These are phyloP conservation scores for Eubasilissa splendida DNA, from an alignment of 2,888 invertebrate genomes.

Conservation along the genomic window DNA sequence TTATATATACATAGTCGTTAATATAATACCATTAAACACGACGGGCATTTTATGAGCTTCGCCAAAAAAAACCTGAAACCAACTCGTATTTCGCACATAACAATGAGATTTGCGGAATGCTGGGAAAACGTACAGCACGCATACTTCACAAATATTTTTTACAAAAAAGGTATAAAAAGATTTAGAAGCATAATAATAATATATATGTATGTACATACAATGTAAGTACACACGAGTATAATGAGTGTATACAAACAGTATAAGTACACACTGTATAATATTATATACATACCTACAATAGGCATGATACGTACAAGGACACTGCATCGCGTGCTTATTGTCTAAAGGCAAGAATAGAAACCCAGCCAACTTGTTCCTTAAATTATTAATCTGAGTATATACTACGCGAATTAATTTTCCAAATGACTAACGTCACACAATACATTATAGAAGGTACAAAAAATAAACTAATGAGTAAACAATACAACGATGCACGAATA, in stretches of 20 bases:
- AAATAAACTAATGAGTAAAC: too few species aligned
- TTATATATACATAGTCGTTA: too few species aligned
- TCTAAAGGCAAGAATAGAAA: background rate
- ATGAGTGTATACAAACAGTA: too few species aligned
- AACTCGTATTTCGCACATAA: conserved; percentile 1
- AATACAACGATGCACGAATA: too few species aligned
- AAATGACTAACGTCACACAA: too few species aligned
- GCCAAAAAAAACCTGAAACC: conserved; percentile 15
- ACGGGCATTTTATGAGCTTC: conserved; percentile 6
- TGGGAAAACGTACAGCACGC: background rate
- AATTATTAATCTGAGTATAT: background rate
- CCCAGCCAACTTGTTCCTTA: background rate
- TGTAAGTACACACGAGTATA: too few species aligned
- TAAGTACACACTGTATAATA: conserved; percentile 1
- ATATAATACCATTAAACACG: too few species aligned
- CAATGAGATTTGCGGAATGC: conserved; percentile 18
- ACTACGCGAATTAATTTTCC: too few species aligned
- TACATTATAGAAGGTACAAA: too few species aligned
- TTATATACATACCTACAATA: conserved; percentile 19
- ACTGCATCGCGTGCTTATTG: conserved; percentile 2
- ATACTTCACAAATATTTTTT: too few species aligned
- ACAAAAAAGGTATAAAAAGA: too few species aligned
- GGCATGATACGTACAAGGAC: conserved; percentile 6
- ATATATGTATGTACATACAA: background rate
- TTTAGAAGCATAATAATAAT: background rate